A percentile compares a stretch with the other conserved stretches of the same genome.
Conservation (phyloP, 2,888 invertebrate species). For the Diaperis boleti region DNA sequence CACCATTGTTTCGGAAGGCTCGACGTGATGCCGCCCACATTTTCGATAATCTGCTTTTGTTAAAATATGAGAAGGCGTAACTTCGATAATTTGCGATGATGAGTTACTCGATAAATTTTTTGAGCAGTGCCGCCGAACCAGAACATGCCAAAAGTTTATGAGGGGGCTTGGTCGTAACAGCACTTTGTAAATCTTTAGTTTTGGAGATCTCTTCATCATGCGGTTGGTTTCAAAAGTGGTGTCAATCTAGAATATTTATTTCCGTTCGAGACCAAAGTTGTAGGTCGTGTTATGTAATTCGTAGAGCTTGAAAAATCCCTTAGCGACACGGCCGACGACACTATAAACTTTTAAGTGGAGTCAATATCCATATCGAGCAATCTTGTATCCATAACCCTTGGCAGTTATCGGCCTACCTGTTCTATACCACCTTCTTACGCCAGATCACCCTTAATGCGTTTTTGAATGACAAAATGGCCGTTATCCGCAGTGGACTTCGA, state of each 20-base stretch:
- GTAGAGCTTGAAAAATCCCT: background rate
- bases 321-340: slow-evolving; percentile 1
- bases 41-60: slow-evolving; percentile 31
- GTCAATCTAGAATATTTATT: background rate
- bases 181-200: slow-evolving; percentile 17
- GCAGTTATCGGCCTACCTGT: slow-evolving; percentile 17
- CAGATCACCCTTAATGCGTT: background rate
- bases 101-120: slow-evolving; percentile 35
- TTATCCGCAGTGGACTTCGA: background rate
- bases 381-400: slow-evolving; percentile 11
- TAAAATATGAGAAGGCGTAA: slow-evolving; percentile 9
- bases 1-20: slow-evolving; percentile 16
- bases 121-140: slow-evolving; percentile 12
- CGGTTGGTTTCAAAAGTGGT: background rate
- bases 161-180: slow-evolving; percentile 19
- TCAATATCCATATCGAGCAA: slow-evolving; percentile 9
- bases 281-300: background rate
- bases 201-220: slow-evolving; percentile 17
- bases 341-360: background rate
- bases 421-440: slow-evolving; percentile 4
- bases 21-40: slow-evolving; percentile 18
- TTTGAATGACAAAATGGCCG: background rate
- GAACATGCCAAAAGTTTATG: slow-evolving; percentile 22
- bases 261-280: background rate
- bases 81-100: slow-evolving; percentile 18